Evolutionary conservation across 2,797 vertebrate species (phyloP), one percentile per base, ranked within the genome.

Genomic region (Eurystomus glaucurus): DNA sequence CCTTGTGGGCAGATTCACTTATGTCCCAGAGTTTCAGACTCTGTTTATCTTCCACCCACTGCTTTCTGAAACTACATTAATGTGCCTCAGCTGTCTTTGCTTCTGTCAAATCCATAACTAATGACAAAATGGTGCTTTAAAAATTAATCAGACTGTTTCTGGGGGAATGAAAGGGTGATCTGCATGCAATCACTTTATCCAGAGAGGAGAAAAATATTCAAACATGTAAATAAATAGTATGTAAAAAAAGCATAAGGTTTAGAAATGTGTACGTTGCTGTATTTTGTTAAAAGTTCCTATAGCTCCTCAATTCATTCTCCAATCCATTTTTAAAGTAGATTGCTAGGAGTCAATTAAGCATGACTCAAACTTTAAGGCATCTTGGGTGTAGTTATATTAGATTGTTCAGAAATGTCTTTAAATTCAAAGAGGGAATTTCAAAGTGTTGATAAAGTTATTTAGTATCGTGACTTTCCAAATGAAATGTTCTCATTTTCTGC

Each of bases 91-190:
- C 76, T 93, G 72, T 93, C 91, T 94, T 93, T 57, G 43, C 48
- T 84, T 94, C 69, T 94, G 87, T 91, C 93, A 88, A 62, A 88
- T 94, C 70, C 35, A 25, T 68, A 96, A 68, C 79, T 94, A 93
- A 80, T 86, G 76, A 78, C 46, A 86, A 90, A 86, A 90, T 84
- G 23, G 14, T 96, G 37, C 85, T 88, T 93, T 90, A 93, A 94
- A 93, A 93, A 93, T 90, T 92, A 96, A 92, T 90, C 87, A 95
- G 45, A 57, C 39, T 46, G 25, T 88, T 93, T 97, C 78, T 93
- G n/a, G 26, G 45, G n/a, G 54, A 86, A 61, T 87, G 46, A 80
- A 51, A 52, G 35, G 29, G 29, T 57, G 57, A 94, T 94, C 57
- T 90, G 69, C 82, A 62, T 94, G 72, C 69, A 88, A 93, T 85